phyloP scores from a whole-genome alignment of 2,797 vertebrate genomes.

The Monodelphis domestica region DNA sequence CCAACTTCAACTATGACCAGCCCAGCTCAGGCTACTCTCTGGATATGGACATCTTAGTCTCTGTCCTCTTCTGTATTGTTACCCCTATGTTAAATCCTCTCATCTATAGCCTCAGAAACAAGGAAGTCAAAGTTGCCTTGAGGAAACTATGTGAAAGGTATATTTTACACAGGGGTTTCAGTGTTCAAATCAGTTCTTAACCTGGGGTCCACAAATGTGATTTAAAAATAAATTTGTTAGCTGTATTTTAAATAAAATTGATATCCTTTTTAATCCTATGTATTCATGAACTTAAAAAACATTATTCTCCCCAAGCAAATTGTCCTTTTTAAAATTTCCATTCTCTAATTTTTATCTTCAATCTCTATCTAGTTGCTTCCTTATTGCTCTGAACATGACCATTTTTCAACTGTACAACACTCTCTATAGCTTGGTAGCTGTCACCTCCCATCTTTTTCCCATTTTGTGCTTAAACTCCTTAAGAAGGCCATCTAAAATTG shows the following conservation, averaged over 20 bases:
- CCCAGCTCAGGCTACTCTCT: slow-evolving; percentile 57
- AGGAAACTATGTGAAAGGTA: slow-evolving; percentile 38
- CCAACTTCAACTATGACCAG: slow-evolving; percentile 62
- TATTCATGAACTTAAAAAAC: neutral
- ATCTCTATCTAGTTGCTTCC: neutral
- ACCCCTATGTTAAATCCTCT: slow-evolving; percentile 68
- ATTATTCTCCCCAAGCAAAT: too few relatives aligned
- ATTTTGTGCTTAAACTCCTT: too few relatives aligned
- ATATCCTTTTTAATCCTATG: neutral
- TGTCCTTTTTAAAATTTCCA: too few relatives aligned
- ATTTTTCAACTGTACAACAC: too few relatives aligned
- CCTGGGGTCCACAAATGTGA: neutral
- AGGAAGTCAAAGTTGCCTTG: slow-evolving; percentile 52
- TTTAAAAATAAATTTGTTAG: neutral
- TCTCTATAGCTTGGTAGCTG: too few relatives aligned
- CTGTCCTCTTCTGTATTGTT: slow-evolving; percentile 61
- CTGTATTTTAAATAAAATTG: neutral
- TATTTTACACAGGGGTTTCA: neutral
- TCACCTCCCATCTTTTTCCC: too few relatives aligned
- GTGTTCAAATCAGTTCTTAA: neutral
- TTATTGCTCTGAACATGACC: too few relatives aligned
- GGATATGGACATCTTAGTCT: slow-evolving; percentile 62
- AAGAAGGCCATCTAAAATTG: neutral
- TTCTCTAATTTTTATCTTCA: neutral
- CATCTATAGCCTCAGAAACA: slow-evolving; percentile 71